These are phyloP conservation scores for Chrysemys picta DNA, from an alignment of 2,113 vertebrate species.

Conservation along the genomic window DNA sequence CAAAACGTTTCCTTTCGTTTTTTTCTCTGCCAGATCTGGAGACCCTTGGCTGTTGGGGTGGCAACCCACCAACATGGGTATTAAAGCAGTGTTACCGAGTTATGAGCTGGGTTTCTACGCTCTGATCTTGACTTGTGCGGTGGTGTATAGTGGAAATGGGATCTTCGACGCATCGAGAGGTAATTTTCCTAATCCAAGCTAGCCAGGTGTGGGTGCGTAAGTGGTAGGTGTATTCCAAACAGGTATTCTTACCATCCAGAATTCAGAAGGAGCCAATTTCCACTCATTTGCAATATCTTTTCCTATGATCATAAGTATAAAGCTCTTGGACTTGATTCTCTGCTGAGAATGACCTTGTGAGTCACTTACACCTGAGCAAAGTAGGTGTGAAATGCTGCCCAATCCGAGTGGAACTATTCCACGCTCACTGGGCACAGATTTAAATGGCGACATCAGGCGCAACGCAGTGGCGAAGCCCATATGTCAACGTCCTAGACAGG, in stretches of 20 bases:
- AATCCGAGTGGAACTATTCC: background rate
- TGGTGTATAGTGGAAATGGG: conserved; percentile 88
- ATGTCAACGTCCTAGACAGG: rapidly evolving
- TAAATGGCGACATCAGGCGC: background rate
- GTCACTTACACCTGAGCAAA: background rate
- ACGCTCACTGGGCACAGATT: background rate
- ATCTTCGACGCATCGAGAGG: conserved; percentile 91
- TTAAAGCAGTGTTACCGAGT: conserved; percentile 88
- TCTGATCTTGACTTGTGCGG: conserved; percentile 83
- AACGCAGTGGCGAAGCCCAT: background rate
- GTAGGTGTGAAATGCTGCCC: background rate
- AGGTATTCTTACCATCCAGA: background rate
- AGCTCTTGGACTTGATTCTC: no score
- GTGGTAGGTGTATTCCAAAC: background rate
- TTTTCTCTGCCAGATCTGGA: background rate
- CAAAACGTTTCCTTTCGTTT: background rate
- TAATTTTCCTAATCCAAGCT: conserved; percentile 23
- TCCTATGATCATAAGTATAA: background rate
- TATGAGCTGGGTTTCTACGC: conserved; percentile 92
- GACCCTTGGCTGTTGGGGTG: rapidly evolving
- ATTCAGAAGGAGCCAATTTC: background rate
- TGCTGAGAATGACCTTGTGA: background rate
- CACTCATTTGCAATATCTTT: background rate
- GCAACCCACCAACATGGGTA: conserved; percentile 81
- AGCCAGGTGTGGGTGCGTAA: rapidly evolving